Conservation (phyloP, 2,113 vertebrate genomes). For the Morone chrysops region DNA sequence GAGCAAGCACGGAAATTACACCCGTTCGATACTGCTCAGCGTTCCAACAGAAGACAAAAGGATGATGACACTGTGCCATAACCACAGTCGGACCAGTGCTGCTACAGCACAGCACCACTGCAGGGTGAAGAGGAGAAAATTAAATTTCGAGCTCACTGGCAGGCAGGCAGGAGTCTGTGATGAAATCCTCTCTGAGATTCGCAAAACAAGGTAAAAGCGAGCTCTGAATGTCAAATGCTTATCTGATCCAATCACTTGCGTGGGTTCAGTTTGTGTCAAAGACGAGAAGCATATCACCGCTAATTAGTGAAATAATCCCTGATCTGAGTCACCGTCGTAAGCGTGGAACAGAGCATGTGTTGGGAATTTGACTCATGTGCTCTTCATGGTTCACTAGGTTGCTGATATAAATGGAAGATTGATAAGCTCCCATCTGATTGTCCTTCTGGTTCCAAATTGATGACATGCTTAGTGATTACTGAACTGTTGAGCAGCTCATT, state of each 20-base stretch:
- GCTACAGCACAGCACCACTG: background rate
- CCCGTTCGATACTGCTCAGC: background rate
- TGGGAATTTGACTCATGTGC: conserved; percentile 37
- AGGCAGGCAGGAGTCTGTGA: conserved; percentile 18
- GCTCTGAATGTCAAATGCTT: conserved; percentile 61
- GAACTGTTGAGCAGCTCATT: conserved; percentile 19
- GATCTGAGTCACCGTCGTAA: conserved; percentile 26
- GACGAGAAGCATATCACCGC: conserved; percentile 32
- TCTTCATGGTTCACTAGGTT: conserved; percentile 50
- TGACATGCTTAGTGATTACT: conserved; percentile 22
- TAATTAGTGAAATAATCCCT: conserved; percentile 63
- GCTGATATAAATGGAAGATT: conserved; percentile 35
- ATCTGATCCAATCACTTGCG: conserved; percentile 36
- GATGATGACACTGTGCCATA: background rate
- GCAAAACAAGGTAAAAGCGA: conserved; percentile 24
- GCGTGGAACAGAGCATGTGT: conserved; percentile 18
- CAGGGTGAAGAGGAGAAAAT: conserved; percentile 20
- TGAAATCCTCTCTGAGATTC: conserved; percentile 60
- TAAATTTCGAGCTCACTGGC: conserved; percentile 36
- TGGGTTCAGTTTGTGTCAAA: conserved; percentile 32
- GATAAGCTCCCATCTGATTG: conserved; percentile 55
- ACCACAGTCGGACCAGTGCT: background rate
- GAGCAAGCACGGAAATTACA: background rate
- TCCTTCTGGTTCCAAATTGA: conserved; percentile 38
- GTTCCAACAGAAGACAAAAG: conserved; percentile 35